A percentile compares a stretch with the other conserved stretches of the same genome.
These are phyloP conservation scores for Magallana ariakensis DNA, from an alignment of 1,140 invertebrate species.

Conservation along the genomic window DNA sequence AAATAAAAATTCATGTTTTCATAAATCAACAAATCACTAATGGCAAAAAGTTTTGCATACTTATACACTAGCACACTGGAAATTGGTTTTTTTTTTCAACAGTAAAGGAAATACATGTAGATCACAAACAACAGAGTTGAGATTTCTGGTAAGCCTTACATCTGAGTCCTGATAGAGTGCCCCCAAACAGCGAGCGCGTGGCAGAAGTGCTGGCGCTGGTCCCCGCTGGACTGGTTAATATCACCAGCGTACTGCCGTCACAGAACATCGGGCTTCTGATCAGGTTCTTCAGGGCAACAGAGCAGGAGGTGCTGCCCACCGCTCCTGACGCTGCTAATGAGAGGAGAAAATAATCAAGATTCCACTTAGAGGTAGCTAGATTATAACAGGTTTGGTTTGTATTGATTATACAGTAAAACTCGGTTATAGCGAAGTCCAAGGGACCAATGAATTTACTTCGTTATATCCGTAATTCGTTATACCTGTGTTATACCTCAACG, in stretches of 20 bases:
- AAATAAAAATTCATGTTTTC: too few species aligned
- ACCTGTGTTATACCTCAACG: too few species aligned
- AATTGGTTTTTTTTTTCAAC: neutral
- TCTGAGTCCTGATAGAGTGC: slow-evolving; percentile 71
- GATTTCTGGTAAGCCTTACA: slow-evolving; percentile 60
- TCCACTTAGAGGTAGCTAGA: too few species aligned
- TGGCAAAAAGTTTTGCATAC: too few species aligned
- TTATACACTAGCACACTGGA: too few species aligned
- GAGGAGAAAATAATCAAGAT: too few species aligned
- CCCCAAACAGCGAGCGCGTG: slow-evolving; percentile 76
- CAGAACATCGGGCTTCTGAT: slow-evolving; percentile 75
- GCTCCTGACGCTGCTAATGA: slow-evolving; percentile 26
- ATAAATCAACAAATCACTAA: too few species aligned
- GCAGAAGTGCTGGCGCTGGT: slow-evolving; percentile 62
- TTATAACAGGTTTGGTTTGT: too few species aligned
- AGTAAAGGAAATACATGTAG: neutral
- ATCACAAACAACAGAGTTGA: neutral
- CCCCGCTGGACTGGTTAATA: slow-evolving; percentile 71
- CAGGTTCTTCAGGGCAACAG: slow-evolving; percentile 74
- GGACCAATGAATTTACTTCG: too few species aligned
- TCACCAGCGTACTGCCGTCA: slow-evolving; percentile 75
- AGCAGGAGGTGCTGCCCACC: slow-evolving; percentile 73
- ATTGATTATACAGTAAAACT: too few species aligned
- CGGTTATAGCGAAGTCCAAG: too few species aligned
- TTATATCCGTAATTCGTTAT: too few species aligned